Percentiles rank a stretch among this genome's conserved stretches.
phyloP scores from a whole-genome alignment of 2,113 vertebrate genomes.

The Entomyzon cyanotis region DNA sequence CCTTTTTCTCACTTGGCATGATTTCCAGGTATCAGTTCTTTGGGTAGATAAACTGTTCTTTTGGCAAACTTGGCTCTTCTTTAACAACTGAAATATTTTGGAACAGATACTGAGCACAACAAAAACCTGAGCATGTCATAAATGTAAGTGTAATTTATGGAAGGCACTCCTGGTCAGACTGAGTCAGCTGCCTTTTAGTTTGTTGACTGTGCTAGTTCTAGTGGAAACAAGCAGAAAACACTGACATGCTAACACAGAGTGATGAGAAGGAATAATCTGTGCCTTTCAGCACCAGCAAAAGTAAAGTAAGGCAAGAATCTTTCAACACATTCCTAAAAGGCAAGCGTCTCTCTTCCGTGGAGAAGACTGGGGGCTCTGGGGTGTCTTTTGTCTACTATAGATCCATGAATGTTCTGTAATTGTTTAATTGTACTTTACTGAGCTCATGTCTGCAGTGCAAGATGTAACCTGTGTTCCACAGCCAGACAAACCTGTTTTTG shows the following conservation, averaged over 20 bases:
- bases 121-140: neutral
- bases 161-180: neutral
- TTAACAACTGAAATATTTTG: slow-evolving; percentile 16
- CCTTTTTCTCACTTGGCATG: slow-evolving; percentile 25
- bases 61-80: neutral
- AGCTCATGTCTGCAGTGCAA: neutral
- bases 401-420: neutral
- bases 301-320: neutral
- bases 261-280: neutral
- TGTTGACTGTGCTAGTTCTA: neutral
- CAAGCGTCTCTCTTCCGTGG: neutral
- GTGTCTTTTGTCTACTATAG: neutral
- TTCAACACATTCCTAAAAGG: neutral
- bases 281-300: neutral
- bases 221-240: neutral
- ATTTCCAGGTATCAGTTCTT: neutral
- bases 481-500: neutral
- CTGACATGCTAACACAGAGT: neutral
- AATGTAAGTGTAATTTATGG: neutral
- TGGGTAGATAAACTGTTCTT: slow-evolving; percentile 22
- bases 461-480: neutral
- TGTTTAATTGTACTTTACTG: neutral
- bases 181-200: neutral
- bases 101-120: neutral
- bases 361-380: neutral